Conservation (phyloP, 2,888 invertebrate genomes). For the Eulithis prunata region DNA sequence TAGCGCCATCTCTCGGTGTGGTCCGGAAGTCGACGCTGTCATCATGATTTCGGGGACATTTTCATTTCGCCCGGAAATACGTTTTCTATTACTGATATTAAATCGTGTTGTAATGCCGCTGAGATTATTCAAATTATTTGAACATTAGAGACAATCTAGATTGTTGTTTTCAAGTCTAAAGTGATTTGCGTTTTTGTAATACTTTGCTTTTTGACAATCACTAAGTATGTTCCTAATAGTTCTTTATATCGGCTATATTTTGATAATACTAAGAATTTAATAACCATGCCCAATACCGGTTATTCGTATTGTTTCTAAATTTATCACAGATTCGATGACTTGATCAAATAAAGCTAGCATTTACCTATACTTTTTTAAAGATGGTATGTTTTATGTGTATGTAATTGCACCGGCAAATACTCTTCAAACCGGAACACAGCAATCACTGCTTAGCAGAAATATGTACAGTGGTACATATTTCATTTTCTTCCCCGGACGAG, state of each 20-base stretch:
- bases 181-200: slow-evolving; percentile 11
- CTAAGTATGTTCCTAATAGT: neutral
- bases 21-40: slow-evolving; percentile 78
- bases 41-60: slow-evolving; percentile 64
- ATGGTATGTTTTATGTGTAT: no score
- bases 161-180: slow-evolving; percentile 11
- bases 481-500: no score
- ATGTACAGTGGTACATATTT: no score
- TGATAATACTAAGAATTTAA: no score
- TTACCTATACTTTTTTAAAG: no score
- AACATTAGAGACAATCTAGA: slow-evolving; percentile 33
- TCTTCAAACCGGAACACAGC: no score
- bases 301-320: no score
- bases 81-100: slow-evolving; percentile 57
- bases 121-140: slow-evolving; percentile 42
- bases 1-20: slow-evolving; percentile 60
- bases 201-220: neutral
- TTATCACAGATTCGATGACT: no score
- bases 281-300: no score
- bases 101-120: slow-evolving; percentile 37
- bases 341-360: no score
- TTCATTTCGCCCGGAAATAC: slow-evolving; percentile 64
- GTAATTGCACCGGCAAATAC: no score
- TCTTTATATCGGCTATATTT: neutral
- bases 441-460: no score